phyloP scores from a whole-genome alignment of 2,113 vertebrate species.

The Antechinus stuartii region DNA sequence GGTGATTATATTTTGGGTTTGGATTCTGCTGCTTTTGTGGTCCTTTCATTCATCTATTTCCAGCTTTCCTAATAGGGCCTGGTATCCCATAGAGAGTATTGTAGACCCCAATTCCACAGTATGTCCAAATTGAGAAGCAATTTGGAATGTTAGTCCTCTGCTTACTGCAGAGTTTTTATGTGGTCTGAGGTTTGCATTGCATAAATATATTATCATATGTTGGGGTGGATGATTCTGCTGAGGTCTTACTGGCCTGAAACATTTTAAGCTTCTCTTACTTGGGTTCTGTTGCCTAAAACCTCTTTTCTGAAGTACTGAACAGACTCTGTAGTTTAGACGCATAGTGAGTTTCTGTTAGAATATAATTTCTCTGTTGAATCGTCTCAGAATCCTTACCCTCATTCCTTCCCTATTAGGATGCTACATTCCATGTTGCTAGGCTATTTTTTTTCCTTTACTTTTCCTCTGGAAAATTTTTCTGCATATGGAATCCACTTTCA shows the following conservation, averaged over 20 bases:
- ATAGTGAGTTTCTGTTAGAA: constrained; percentile 49
- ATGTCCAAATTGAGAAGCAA: constrained; percentile 75
- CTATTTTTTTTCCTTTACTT: background rate
- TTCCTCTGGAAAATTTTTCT: constrained; percentile 13
- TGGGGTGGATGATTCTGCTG: constrained; percentile 64
- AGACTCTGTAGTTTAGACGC: background rate
- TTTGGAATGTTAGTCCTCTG: constrained; percentile 73
- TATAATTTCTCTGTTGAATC: constrained; percentile 38
- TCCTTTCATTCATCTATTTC: constrained; percentile 17
- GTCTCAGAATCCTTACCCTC: constrained; percentile 25
- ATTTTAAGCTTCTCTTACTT: constrained; percentile 70
- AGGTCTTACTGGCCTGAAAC: constrained; percentile 66
- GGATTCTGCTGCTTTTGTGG: constrained; percentile 46
- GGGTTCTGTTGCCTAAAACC: constrained; percentile 68
- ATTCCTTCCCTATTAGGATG: background rate
- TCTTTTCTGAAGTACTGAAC: constrained; percentile 62
- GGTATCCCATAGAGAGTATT: background rate
- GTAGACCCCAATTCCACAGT: constrained; percentile 68
- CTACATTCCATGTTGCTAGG: background rate
- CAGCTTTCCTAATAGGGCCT: background rate
- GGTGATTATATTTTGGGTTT: constrained; percentile 55
- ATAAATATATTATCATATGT: constrained; percentile 73
- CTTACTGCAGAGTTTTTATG: constrained; percentile 74
- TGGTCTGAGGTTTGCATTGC: constrained; percentile 74
- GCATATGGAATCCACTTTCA: background rate